Evolutionary conservation across 2,888 invertebrate genomes (phyloP).

Genomic region (Brachypalpus laphriformis): DNA sequence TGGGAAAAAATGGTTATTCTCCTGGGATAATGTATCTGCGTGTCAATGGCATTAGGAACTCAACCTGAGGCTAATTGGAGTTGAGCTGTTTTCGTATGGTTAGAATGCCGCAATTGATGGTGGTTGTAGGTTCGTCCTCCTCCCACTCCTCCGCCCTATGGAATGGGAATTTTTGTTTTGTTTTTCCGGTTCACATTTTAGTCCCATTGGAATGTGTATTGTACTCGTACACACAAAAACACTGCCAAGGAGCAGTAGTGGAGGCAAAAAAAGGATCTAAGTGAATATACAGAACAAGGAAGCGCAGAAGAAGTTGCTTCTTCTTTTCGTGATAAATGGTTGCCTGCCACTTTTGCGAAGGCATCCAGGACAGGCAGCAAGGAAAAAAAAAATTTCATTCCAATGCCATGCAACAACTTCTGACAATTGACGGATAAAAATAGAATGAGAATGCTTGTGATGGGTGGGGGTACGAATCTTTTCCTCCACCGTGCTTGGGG

Average conservation of each 20-base stretch:
- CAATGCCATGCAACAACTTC: slow-evolving; percentile 52
- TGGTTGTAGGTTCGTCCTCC: slow-evolving; percentile 22
- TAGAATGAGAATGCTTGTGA: slow-evolving; percentile 43
- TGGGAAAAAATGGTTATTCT: slow-evolving; percentile 27
- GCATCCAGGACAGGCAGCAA: slow-evolving; percentile 13
- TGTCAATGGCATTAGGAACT: slow-evolving; percentile 68
- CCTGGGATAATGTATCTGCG: slow-evolving; percentile 58
- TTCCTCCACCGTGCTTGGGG: neutral
- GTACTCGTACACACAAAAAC: slow-evolving; percentile 26
- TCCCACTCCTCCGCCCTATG: neutral
- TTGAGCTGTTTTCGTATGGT: slow-evolving; percentile 51
- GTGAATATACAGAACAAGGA: slow-evolving; percentile 57
- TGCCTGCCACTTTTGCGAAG: slow-evolving; percentile 69
- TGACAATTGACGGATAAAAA: slow-evolving; percentile 72
- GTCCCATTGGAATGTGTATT: slow-evolving; percentile 63
- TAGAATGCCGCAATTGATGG: slow-evolving; percentile 6
- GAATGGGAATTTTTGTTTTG: slow-evolving; percentile 27
- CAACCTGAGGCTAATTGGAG: slow-evolving; percentile 75
- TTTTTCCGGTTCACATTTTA: slow-evolving; percentile 50
- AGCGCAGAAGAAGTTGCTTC: slow-evolving; percentile 49
- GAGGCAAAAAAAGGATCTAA: neutral
- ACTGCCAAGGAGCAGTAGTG: slow-evolving; percentile 22
- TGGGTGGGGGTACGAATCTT: neutral
- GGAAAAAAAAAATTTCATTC: slow-evolving; percentile 13
- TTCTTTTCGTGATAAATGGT: slow-evolving; percentile 66